Evolutionary conservation across 2,797 vertebrate genomes (phyloP).

Genomic region (Betta splendens): DNA sequence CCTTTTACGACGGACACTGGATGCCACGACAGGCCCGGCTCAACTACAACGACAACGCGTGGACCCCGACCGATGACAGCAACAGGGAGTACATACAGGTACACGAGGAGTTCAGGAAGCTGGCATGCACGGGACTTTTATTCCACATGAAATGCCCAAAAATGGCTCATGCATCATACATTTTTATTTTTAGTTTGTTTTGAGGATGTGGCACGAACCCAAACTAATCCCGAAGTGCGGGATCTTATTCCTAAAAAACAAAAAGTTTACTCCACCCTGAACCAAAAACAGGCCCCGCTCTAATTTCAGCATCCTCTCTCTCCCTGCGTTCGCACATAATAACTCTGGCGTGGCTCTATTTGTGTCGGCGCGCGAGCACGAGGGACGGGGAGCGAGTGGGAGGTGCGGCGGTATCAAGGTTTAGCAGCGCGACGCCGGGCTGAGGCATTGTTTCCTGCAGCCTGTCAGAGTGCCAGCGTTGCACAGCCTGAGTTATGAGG

Average conservation of each 20-base stretch:
- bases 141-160: neutral
- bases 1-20: conserved; percentile 90
- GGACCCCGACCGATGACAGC: conserved; percentile 94
- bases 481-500: conserved; percentile 66
- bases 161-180: no score
- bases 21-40: conserved; percentile 92
- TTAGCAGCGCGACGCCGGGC: conserved; percentile 43
- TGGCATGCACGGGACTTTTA: neutral
- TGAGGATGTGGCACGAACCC: neutral
- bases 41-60: conserved; percentile 92
- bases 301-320: conserved; percentile 29
- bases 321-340: conserved; percentile 46
- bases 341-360: conserved; percentile 56
- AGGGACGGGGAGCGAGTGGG: conserved; percentile 22
- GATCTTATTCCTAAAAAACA: conserved; percentile 13
- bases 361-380: conserved; percentile 24
- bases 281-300: conserved; percentile 32
- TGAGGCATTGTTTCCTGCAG: conserved; percentile 65
- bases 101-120: no score
- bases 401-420: conserved; percentile 52
- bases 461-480: conserved; percentile 60
- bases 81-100: conserved; percentile 97
- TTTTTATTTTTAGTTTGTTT: no score
- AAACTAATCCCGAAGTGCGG: neutral
- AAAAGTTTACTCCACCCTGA: conserved; percentile 2